Evolutionary conservation across 1,140 invertebrate genomes (phyloP).

Genomic region (Pachypeltis micranthus): DNA sequence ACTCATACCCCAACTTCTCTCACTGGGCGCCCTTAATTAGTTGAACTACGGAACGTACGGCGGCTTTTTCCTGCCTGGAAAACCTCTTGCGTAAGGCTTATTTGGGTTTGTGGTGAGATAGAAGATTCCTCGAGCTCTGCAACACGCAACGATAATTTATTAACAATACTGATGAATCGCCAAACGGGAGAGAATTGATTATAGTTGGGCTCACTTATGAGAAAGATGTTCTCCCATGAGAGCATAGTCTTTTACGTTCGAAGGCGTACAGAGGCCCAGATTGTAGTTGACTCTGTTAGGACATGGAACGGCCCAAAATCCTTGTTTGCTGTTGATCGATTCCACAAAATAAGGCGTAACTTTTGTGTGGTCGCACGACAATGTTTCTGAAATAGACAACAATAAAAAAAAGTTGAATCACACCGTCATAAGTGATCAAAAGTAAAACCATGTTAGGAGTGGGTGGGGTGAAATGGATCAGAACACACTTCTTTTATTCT

Average conservation of each 20-base stretch:
- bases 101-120: conserved; percentile 77
- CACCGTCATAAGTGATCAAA: too few species aligned
- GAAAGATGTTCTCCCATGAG: conserved; percentile 70
- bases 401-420: neutral
- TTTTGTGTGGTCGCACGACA: conserved; percentile 77
- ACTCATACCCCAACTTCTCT: too few species aligned
- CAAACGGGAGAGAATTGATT: neutral
- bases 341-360: conserved; percentile 79
- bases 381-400: conserved; percentile 47
- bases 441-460: too few species aligned
- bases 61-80: conserved; percentile 42
- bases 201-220: conserved; percentile 45
- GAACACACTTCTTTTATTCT: too few species aligned
- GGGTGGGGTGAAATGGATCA: too few species aligned
- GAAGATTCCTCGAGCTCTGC: conserved; percentile 62
- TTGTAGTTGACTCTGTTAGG: conserved; percentile 65
- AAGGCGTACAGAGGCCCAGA: conserved; percentile 65
- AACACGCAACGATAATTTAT: neutral
- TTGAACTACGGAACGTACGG: conserved; percentile 17
- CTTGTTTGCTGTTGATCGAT: conserved; percentile 60
- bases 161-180: neutral
- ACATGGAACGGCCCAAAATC: conserved; percentile 73
- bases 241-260: conserved; percentile 57
- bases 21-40: conserved; percentile 1
- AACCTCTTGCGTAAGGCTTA: conserved; percentile 69